Conservation (phyloP, 2,797 vertebrate species). For the Oreochromis grahami region DNA sequence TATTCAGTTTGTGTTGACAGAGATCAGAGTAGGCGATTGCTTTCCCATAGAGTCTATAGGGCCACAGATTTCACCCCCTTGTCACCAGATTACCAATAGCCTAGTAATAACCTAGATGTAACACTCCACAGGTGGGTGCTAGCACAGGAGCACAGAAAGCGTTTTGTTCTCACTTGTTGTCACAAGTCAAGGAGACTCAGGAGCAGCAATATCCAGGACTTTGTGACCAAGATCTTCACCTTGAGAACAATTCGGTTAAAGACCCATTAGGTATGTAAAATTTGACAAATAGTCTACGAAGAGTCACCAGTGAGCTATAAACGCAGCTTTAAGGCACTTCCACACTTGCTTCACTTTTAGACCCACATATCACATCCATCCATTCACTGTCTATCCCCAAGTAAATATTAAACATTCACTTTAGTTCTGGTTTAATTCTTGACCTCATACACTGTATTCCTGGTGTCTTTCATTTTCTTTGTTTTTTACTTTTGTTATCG, state of each 20-base stretch:
- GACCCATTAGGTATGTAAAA: background rate
- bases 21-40: background rate
- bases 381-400: fast-evolving
- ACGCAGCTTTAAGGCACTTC: background rate
- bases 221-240: background rate
- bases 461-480: background rate
- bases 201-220: background rate
- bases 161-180: background rate
- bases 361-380: fast-evolving
- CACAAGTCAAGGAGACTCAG: background rate
- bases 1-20: background rate
- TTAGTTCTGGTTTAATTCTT: background rate
- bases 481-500: background rate
- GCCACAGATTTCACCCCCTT: background rate
- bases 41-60: background rate
- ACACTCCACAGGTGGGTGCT: background rate
- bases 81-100: background rate
- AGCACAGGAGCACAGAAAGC: background rate
- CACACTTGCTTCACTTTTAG: background rate
- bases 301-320: background rate
- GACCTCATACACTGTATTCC: background rate
- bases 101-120: background rate
- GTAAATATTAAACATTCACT: background rate
- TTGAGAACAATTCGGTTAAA: background rate
- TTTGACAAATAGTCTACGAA: background rate